Base-by-base conservation (phyloP, 1,140 invertebrate genomes). In the Pantala flavescens region DNA sequence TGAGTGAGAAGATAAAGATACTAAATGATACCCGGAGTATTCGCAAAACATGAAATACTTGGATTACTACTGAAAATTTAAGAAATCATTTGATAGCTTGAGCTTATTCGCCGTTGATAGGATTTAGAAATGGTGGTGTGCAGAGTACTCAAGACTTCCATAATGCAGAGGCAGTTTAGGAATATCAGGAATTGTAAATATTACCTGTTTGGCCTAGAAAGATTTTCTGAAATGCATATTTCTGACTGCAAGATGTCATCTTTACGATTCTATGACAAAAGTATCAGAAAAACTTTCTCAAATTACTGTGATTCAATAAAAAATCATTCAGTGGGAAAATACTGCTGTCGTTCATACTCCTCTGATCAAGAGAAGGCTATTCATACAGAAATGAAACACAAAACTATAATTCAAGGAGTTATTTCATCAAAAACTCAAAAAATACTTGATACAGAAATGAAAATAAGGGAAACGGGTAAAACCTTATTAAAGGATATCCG, bases 401-500 rank as follows among this genome's bases (percentile, higher is more conserved):
- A 72, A 19, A 72, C 1, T 19, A 24, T 72, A 42, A 72, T 72
- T 23, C 23, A 72, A 42, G 71, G 36, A 24, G 71, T 72, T 1
- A 75, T 76, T 72, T 43, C 75, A 19, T 73, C 70, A 70, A 63
- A 74, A 23, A 87, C 85, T 70, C 85, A 86, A 74, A 85, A 85
- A 79, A 82, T 89, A 0, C 82, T 82, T 77, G 81, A 84, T 78
- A 87, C 86, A 16, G 85, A 88, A 78, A 81, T 85, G 43, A 83
- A 80, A 81, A 78, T 88, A n/a, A 83, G 85, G 76, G 82, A 83
- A 74, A 84, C 85, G 77, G 87, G 87, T 75, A 85, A 87, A 77
- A 82, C 86, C 49, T 80, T 90, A 70, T 83, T 90, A 0, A 86
- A 88, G 79, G 89, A 90, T 79, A 87, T 90, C 76, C 84, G 88